Evolutionary conservation across 2,797 vertebrate genomes (phyloP).

Genomic region (Myotis findleyi): DNA sequence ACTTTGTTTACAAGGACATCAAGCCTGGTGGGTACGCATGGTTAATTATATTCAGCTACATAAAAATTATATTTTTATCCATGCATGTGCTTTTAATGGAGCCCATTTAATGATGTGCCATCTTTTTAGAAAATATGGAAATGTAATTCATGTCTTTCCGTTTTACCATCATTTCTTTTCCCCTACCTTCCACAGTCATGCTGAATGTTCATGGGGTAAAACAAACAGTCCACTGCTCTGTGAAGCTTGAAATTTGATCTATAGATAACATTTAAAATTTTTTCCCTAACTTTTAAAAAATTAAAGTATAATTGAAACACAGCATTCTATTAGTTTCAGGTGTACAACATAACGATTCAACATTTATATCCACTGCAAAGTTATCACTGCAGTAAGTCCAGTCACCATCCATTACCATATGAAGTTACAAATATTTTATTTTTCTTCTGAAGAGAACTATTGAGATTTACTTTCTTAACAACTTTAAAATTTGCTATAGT

Average conservation of each 20-base stretch:
- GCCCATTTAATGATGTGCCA: background rate
- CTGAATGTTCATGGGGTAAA: background rate
- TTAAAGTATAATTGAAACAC: background rate
- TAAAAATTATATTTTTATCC: background rate
- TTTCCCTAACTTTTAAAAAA: background rate
- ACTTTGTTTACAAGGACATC: slow-evolving; percentile 93
- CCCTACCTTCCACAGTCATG: background rate
- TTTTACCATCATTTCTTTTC: background rate
- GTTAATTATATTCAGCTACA: slow-evolving; percentile 58
- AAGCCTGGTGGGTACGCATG: slow-evolving; percentile 93
- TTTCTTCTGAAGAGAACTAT: background rate
- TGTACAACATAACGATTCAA: background rate
- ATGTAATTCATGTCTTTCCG: slow-evolving; percentile 63
- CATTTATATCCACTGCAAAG: background rate
- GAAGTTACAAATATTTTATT: background rate
- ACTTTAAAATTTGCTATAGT: background rate
- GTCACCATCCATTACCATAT: background rate
- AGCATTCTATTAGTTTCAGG: background rate
- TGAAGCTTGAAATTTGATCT: background rate
- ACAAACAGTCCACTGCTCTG: background rate
- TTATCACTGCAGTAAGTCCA: background rate
- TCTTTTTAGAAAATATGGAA: slow-evolving; percentile 76
- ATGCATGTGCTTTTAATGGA: slow-evolving; percentile 45
- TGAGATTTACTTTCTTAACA: background rate
- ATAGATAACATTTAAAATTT: background rate